phyloP scores from a whole-genome alignment of 2,888 invertebrate genomes.

The Carabus problematicus region DNA sequence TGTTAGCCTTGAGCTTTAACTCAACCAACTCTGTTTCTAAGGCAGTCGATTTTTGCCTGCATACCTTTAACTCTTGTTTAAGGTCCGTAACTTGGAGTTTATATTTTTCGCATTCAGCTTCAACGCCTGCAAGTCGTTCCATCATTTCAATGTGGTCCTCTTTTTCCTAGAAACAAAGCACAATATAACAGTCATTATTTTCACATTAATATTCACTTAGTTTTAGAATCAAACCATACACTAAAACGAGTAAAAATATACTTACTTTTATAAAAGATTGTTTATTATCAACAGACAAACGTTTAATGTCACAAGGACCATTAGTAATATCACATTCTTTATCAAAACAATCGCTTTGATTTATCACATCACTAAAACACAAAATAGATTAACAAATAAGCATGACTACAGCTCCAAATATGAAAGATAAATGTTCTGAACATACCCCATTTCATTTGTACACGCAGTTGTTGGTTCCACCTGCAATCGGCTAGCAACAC shows the following conservation, averaged over 20 bases:
- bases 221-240: no score
- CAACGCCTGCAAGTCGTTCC: slow-evolving; percentile 17
- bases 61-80: slow-evolving; percentile 33
- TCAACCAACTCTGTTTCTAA: slow-evolving; percentile 30
- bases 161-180: slow-evolving; percentile 22
- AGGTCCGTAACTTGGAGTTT: slow-evolving; percentile 26
- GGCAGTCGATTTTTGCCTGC: slow-evolving; percentile 19
- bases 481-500: slow-evolving; percentile 14
- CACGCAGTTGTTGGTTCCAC: slow-evolving; percentile 14
- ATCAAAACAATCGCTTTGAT: slow-evolving; percentile 32
- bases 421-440: neutral
- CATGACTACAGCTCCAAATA: neutral
- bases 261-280: slow-evolving; percentile 26
- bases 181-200: slow-evolving; percentile 13
- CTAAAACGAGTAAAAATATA: neutral
- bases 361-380: slow-evolving; percentile 30
- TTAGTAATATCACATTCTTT: slow-evolving; percentile 29
- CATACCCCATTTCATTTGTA: slow-evolving; percentile 32
- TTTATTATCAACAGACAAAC: slow-evolving; percentile 22
- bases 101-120: slow-evolving; percentile 36
- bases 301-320: slow-evolving; percentile 10
- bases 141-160: slow-evolving; percentile 21
- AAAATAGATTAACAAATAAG: neutral
- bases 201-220: neutral
- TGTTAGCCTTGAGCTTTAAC: slow-evolving; percentile 25